Percentiles rank a stretch among this genome's conserved stretches.
Conservation (phyloP, 2,797 vertebrate species). For the Amniataba percoides region DNA sequence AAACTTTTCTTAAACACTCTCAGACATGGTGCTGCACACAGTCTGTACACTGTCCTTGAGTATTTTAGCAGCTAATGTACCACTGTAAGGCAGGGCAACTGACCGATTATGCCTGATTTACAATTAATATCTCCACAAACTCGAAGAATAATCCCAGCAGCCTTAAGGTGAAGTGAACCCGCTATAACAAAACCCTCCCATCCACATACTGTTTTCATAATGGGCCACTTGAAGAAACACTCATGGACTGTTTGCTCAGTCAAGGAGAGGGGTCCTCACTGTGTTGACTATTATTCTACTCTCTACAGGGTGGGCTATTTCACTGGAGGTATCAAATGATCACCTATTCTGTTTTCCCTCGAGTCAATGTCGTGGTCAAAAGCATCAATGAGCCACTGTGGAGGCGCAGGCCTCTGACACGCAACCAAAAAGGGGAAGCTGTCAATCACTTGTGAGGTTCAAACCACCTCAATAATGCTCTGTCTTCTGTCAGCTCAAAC, state of each 20-base stretch:
- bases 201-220: conserved; percentile 68
- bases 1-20: conserved; percentile 12
- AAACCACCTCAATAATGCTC: conserved; percentile 47
- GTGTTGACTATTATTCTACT: conserved; percentile 73
- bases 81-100: not conserved
- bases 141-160: conserved; percentile 16
- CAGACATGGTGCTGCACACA: not conserved
- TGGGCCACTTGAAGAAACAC: conserved; percentile 73
- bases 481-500: conserved; percentile 21
- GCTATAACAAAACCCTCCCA: conserved; percentile 55
- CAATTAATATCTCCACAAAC: conserved; percentile 20
- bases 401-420: conserved; percentile 59
- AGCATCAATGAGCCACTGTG: conserved; percentile 77
- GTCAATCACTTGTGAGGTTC: conserved; percentile 60
- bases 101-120: not conserved
- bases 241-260: conserved; percentile 74
- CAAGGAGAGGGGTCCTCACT: conserved; percentile 62
- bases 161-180: conserved; percentile 23
- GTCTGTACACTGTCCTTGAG: not conserved
- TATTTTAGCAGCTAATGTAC: not conserved
- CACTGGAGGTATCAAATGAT: conserved; percentile 77
- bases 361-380: conserved; percentile 58
- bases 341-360: conserved; percentile 74
- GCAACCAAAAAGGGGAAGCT: conserved; percentile 54
- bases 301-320: conserved; percentile 74